These are phyloP conservation scores for Autographa gamma DNA, from an alignment of 2,888 invertebrate genomes.

Conservation along the genomic window DNA sequence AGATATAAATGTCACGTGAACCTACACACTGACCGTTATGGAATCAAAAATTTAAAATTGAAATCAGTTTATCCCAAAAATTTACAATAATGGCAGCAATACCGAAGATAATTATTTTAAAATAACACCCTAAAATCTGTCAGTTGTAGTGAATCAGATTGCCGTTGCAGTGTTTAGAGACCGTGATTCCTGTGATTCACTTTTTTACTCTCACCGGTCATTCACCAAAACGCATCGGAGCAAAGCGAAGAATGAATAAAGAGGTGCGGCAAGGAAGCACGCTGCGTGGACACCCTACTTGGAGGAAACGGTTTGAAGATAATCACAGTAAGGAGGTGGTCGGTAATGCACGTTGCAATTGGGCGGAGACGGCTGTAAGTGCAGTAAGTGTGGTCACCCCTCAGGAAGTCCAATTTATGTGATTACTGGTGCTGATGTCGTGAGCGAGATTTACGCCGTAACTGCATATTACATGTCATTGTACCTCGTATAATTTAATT, in stretches of 20 bases:
- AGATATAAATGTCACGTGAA: conserved; percentile 77
- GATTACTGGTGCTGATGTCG: conserved; percentile 65
- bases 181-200: conserved; percentile 87
- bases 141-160: conserved; percentile 74
- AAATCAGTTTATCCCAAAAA: conserved; percentile 10
- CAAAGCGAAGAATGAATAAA: conserved; percentile 83
- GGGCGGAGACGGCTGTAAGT: conserved; percentile 73
- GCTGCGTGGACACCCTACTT: conserved; percentile 82
- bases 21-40: conserved; percentile 51
- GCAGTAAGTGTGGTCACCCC: conserved; percentile 77
- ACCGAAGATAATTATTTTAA: conserved; percentile 35
- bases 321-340: conserved; percentile 69
- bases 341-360: conserved; percentile 66
- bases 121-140: conserved; percentile 47
- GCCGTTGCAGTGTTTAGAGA: conserved; percentile 75
- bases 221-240: conserved; percentile 84
- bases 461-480: conserved; percentile 56
- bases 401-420: conserved; percentile 76
- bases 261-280: conserved; percentile 86
- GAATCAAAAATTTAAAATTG: conserved; percentile 38
- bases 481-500: conserved; percentile 56
- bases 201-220: conserved; percentile 84
- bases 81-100: conserved; percentile 5
- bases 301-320: conserved; percentile 69
- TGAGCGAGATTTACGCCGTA: conserved; percentile 59